Conservation (phyloP, 2,797 vertebrate species). For the Muscicapa striata region DNA sequence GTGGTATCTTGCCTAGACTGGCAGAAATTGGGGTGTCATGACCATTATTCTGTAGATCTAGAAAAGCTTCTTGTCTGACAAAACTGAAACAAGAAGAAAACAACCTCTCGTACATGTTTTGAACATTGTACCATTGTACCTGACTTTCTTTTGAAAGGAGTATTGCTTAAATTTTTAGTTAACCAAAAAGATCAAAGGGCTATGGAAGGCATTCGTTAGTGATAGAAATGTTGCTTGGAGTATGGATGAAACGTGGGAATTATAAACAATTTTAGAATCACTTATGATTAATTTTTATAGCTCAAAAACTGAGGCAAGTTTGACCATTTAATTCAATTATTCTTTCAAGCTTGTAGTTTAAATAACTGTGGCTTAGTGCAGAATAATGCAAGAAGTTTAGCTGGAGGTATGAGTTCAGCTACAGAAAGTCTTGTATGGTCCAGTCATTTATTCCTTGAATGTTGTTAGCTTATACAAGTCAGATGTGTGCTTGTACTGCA, state of each 20-base stretch:
- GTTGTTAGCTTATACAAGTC: not conserved
- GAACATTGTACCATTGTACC: not conserved
- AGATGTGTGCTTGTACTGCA: not conserved
- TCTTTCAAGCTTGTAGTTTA: not conserved
- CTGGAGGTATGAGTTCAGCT: not conserved
- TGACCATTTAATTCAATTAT: not conserved
- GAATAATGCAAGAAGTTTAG: not conserved
- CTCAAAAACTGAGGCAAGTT: not conserved
- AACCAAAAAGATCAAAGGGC: not conserved
- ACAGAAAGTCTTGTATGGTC: not conserved
- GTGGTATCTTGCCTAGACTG: not conserved
- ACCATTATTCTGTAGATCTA: not conserved
- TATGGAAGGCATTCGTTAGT: not conserved
- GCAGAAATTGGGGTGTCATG: not conserved
- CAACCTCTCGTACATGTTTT: not conserved
- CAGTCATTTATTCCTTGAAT: not conserved
- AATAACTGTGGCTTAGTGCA: not conserved
- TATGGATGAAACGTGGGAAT: not conserved
- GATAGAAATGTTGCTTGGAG: not conserved
- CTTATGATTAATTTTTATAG: not conserved
- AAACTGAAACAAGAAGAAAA: not conserved
- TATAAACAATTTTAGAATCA: not conserved
- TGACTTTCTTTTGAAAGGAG: not conserved
- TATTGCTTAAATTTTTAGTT: not conserved
- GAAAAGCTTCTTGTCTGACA: not conserved